These are phyloP conservation scores for Leptatherina wallacei DNA, from an alignment of 2,797 vertebrate genomes.

Conservation along the genomic window DNA sequence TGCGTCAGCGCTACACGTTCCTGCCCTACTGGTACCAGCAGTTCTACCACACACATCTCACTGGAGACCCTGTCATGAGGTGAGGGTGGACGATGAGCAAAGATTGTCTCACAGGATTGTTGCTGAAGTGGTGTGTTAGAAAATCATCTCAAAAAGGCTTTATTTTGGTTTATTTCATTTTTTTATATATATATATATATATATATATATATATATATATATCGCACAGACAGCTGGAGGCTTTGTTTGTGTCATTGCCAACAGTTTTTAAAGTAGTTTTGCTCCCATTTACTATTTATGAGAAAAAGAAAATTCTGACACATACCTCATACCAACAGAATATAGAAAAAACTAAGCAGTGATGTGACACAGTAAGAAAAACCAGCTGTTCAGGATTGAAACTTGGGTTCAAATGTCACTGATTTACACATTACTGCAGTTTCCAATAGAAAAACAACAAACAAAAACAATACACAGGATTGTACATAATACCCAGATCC, in stretches of 20 bases:
- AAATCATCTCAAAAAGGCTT: background rate
- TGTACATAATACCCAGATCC: background rate
- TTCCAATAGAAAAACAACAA: background rate
- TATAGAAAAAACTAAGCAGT: background rate
- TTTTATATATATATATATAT: too few species aligned
- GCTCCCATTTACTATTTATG: background rate
- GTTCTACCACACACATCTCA: slow-evolving; percentile 85
- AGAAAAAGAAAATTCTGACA: too few species aligned
- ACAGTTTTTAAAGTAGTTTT: background rate
- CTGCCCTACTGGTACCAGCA: slow-evolving; percentile 93
- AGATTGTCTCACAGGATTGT: background rate
- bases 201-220: too few species aligned
- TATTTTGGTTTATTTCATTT: background rate
- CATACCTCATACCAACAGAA: background rate
- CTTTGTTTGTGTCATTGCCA: background rate
- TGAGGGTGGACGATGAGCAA: slow-evolving; percentile 44
- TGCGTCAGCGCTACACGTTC: slow-evolving; percentile 90
- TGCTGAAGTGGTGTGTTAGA: background rate
- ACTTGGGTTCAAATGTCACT: background rate
- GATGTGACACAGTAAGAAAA: background rate
- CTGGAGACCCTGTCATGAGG: slow-evolving; percentile 91
- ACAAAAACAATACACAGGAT: background rate
- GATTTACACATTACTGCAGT: background rate
- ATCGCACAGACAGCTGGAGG: background rate
- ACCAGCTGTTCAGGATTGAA: background rate